Evolutionary conservation across 1,140 invertebrate species (phyloP).

Genomic region (Yoshiicerus persimilis): DNA sequence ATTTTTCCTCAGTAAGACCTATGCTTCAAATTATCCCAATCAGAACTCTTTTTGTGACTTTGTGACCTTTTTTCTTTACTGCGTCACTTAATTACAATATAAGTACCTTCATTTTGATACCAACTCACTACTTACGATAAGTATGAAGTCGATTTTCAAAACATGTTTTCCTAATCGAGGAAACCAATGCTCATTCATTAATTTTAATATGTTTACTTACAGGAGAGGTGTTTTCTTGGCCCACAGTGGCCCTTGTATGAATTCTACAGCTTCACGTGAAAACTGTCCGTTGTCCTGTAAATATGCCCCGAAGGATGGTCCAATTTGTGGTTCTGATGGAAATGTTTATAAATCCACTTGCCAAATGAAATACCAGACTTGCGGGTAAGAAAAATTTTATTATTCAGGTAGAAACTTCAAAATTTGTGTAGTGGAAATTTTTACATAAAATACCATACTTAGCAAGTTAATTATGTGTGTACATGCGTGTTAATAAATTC

Average conservation of each 20-base stretch:
- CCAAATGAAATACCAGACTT: conserved; percentile 86
- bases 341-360: conserved; percentile 92
- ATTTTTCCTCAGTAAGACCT: neutral
- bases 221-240: conserved; percentile 69
- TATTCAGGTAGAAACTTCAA: neutral
- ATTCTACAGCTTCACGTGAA: conserved; percentile 80
- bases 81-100: no score
- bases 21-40: neutral
- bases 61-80: neutral
- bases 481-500: neutral
- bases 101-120: neutral
- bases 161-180: neutral
- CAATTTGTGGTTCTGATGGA: conserved; percentile 85
- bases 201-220: conserved; percentile 30
- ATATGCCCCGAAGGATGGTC: conserved; percentile 77
- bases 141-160: neutral
- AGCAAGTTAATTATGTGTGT: no score
- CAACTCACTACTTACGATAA: no score
- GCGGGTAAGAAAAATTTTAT: conserved; percentile 69
- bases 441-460: no score
- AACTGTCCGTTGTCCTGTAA: conserved; percentile 85
- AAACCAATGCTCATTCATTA: neutral
- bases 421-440: no score
- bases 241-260: conserved; percentile 81
- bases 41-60: neutral